A percentile compares a stretch with the other conserved stretches of the same genome.
phyloP scores from a whole-genome alignment of 2,113 vertebrate genomes.

The Erpornis zantholeuca region DNA sequence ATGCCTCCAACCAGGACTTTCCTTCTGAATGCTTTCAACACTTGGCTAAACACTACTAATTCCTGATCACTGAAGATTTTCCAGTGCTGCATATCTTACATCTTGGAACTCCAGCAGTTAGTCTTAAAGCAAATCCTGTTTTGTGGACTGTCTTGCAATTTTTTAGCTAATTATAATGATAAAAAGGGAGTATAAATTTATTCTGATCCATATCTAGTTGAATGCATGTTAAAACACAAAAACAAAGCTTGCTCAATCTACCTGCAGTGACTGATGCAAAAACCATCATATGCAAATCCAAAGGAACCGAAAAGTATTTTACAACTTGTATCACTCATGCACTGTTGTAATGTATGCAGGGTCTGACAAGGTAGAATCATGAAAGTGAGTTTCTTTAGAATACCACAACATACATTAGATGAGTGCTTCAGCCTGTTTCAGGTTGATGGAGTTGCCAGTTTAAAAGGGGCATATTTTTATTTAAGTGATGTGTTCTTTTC shows the following conservation, averaged over 20 bases:
- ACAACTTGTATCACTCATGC: conserved; percentile 85
- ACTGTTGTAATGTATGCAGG: conserved; percentile 81
- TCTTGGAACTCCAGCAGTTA: conserved; percentile 80
- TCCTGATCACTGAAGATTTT: conserved; percentile 79
- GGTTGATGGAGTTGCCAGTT: conserved; percentile 69
- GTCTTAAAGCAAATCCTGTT: conserved; percentile 85
- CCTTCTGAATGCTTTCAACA: conserved; percentile 82
- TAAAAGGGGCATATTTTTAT: conserved; percentile 55
- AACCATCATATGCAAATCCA: conserved; percentile 91
- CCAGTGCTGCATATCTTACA: conserved; percentile 86
- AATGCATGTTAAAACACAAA: conserved; percentile 90
- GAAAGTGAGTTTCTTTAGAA: conserved; percentile 63
- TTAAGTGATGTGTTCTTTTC: conserved; percentile 53
- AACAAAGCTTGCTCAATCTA: conserved; percentile 92
- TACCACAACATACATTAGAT: conserved; percentile 38
- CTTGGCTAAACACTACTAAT: conserved; percentile 82
- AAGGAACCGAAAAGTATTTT: conserved; percentile 85
- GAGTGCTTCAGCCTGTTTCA: conserved; percentile 60
- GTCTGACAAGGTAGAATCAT: conserved; percentile 68
- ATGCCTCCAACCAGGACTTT: conserved; percentile 87
- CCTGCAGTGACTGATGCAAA: conserved; percentile 92
- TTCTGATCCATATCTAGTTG: conserved; percentile 87
- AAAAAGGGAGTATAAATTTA: conserved; percentile 88
- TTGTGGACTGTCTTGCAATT: conserved; percentile 92
- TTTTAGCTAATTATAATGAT: conserved; percentile 91